Conservation (phyloP, 1,140 invertebrate genomes). For the Macrocentrus cingulum region DNA sequence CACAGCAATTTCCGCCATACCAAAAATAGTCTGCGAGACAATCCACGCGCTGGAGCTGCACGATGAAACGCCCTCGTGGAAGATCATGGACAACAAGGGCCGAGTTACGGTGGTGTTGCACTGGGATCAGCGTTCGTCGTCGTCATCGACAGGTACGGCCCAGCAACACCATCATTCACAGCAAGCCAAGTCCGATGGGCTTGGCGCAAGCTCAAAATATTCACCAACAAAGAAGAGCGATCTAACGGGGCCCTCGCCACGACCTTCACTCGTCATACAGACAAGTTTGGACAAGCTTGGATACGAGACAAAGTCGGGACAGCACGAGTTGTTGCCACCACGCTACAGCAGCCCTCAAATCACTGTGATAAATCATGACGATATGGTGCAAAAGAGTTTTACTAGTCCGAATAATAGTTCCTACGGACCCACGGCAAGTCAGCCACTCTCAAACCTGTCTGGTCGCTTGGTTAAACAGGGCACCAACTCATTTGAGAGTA, state of each 20-base stretch:
- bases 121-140: constrained; percentile 78
- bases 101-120: constrained; percentile 90
- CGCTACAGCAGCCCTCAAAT: constrained; percentile 77
- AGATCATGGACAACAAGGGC: constrained; percentile 95
- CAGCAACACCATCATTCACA: constrained; percentile 41
- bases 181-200: constrained; percentile 16
- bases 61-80: constrained; percentile 94
- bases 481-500: constrained; percentile 71
- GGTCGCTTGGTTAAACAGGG: constrained; percentile 66
- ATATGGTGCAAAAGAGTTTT: constrained; percentile 57
- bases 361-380: constrained; percentile 88
- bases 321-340: constrained; percentile 52
- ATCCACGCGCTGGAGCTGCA: constrained; percentile 90
- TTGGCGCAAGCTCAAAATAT: constrained; percentile 59
- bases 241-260: constrained; percentile 55
- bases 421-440: constrained; percentile 52
- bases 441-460: constrained; percentile 32
- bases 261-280: constrained; percentile 74
- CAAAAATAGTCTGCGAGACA: constrained; percentile 94
- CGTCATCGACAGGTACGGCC: constrained; percentile 56
- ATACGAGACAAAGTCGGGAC: constrained; percentile 45
- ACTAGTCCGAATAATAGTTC: constrained; percentile 52
- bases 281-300: constrained; percentile 72
- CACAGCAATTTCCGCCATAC: constrained; percentile 91
- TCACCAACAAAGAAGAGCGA: constrained; percentile 66